Percentiles rank a stretch among this genome's conserved stretches.
Evolutionary conservation across 2,797 vertebrate species (phyloP).

Genomic region (Neopelma chrysocephalum): DNA sequence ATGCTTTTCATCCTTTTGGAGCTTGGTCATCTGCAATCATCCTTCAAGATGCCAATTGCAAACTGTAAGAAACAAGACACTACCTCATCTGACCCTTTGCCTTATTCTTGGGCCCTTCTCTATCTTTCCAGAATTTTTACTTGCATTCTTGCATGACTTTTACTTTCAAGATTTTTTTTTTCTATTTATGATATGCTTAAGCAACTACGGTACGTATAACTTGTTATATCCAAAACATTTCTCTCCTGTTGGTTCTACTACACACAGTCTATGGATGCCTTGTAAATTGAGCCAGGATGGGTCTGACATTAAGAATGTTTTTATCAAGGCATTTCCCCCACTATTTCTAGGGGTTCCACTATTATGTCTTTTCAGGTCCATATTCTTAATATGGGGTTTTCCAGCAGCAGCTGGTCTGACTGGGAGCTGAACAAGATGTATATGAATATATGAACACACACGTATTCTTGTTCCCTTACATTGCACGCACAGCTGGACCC

Average conservation of each 20-base stretch:
- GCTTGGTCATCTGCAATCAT: not conserved
- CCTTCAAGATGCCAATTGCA: not conserved
- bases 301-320: not conserved
- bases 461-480: not conserved
- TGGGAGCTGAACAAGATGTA: not conserved
- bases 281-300: not conserved
- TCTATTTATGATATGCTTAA: not conserved
- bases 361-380: not conserved
- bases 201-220: not conserved
- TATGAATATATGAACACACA: not conserved
- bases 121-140: not conserved
- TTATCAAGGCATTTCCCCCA: not conserved
- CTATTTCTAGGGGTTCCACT: not conserved
- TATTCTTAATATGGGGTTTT: not conserved
- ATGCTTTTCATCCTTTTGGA: not conserved
- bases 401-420: not conserved
- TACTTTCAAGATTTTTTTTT: not conserved
- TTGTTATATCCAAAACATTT: not conserved
- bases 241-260: not conserved
- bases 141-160: not conserved
- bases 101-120: not conserved
- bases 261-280: not conserved
- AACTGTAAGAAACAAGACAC: not conserved
- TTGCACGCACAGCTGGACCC: not conserved
- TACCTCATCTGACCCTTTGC: not conserved